These are phyloP conservation scores for Cyclargus thomasi DNA, from an alignment of 1,140 invertebrate species.

Conservation along the genomic window DNA sequence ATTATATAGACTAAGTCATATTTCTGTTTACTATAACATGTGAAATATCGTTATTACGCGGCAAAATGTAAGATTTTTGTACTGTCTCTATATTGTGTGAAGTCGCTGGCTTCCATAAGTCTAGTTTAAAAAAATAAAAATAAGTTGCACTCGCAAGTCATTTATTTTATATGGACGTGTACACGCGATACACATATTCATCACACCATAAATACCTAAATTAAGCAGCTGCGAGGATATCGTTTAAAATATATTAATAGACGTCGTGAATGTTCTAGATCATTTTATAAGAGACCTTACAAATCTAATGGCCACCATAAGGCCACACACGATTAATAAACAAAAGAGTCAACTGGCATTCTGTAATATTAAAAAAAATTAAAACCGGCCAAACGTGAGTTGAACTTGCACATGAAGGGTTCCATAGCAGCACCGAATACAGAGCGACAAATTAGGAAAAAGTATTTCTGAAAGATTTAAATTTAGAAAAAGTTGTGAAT, in stretches of 20 bases:
- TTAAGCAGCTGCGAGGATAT: background rate
- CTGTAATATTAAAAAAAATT: too few species aligned
- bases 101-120: background rate
- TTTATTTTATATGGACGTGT: background rate
- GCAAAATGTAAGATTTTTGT: too few species aligned
- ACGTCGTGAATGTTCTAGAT: background rate
- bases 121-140: background rate
- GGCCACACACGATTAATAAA: background rate
- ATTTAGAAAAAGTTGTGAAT: too few species aligned
- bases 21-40: too few species aligned
- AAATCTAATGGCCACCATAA: background rate
- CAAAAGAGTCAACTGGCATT: background rate
- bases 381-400: too few species aligned
- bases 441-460: too few species aligned
- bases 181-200: background rate
- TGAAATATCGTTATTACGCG: too few species aligned
- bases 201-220: background rate
- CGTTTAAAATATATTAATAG: background rate
- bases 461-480: too few species aligned
- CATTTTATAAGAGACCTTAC: background rate
- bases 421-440: too few species aligned
- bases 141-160: background rate
- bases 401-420: too few species aligned
- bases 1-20: too few species aligned
- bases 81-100: too few species aligned